Base-by-base conservation (phyloP, 2,113 vertebrate genomes). In the Abramis brama region DNA sequence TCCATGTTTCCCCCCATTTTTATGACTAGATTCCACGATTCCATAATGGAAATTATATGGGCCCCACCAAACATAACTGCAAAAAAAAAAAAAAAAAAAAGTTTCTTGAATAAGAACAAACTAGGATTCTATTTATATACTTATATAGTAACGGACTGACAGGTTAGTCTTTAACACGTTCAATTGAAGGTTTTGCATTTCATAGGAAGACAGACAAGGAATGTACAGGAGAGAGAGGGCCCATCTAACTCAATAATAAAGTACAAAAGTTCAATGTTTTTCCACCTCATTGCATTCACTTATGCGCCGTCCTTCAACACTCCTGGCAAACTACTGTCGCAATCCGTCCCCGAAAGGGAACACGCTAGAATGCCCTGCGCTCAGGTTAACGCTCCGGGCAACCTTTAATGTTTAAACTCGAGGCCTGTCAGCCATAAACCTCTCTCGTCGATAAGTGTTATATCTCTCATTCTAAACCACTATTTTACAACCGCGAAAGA, bases 361-460 rank as follows among this genome's bases (percentile, higher is more conserved):
- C 52, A 70, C n/a, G 73, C 85, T 50, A 83, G 85, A 82, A 71
- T 23, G 33, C 45, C 82, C 86, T 66, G 57, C 84, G 87, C 85
- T 86, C 85, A 81, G 85, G 86, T 89, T 80, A 85, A 89, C 55
- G 86, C 82, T 89, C 86, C 36, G n/a, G 64, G 71, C 80, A 6
- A 78, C 15, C 70, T 85, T 79, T 71, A 79, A 76, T 21, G 75
- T 87, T 82, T 73, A 78, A 88, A 78, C 50, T 87, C 47, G 36
- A 23, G 12, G 60, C 68, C 39, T 75, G 47, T 78, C 85, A 57
- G 70, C 85, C 43, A 74, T 84, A 82, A 81, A 84, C 64, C 78
- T 82, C 73, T 64, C 64, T 5, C 23, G 15, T 11, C 30, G 62
- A 86, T 85, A 76, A 50, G 33, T 19, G 50, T 75, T 36, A 74